Percentiles rank a stretch among this genome's conserved stretches.
Conservation (phyloP, 2,797 vertebrate species). For the Thripadectes ignobilis region DNA sequence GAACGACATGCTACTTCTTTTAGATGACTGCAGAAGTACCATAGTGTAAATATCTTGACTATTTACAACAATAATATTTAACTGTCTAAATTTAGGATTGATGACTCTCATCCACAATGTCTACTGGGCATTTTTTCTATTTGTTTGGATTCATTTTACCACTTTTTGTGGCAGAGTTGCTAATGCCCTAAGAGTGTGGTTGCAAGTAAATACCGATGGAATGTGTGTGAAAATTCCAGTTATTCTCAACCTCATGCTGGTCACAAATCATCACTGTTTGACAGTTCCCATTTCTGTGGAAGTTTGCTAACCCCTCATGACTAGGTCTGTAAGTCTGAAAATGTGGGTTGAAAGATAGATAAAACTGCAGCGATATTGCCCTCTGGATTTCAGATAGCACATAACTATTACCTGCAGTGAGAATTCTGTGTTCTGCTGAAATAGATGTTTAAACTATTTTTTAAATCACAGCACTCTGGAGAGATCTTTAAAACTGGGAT, state of each 20-base stretch:
- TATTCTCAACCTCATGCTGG: not conserved
- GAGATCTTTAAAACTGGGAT: not conserved
- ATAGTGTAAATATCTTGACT: not conserved
- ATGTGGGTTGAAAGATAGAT: not conserved
- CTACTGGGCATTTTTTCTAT: not conserved
- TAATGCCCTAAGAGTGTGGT: not conserved
- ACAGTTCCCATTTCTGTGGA: not conserved
- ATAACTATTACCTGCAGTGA: not conserved
- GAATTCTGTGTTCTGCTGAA: not conserved
- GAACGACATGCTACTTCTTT: not conserved
- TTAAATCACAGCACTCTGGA: not conserved
- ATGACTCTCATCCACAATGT: not conserved
- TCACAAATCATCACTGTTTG: not conserved
- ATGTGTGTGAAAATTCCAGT: not conserved
- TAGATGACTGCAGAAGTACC: not conserved
- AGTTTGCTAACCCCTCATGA: not conserved
- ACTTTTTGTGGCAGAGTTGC: not conserved
- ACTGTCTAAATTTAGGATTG: not conserved
- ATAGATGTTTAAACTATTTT: not conserved
- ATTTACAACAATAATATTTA: not conserved
- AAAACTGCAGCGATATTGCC: not conserved
- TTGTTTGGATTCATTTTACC: not conserved
- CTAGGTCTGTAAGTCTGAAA: not conserved
- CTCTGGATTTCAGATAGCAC: not conserved
- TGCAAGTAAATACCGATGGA: not conserved